Base-by-base conservation (phyloP, 2,797 vertebrate genomes). In the Leuciscus waleckii region DNA sequence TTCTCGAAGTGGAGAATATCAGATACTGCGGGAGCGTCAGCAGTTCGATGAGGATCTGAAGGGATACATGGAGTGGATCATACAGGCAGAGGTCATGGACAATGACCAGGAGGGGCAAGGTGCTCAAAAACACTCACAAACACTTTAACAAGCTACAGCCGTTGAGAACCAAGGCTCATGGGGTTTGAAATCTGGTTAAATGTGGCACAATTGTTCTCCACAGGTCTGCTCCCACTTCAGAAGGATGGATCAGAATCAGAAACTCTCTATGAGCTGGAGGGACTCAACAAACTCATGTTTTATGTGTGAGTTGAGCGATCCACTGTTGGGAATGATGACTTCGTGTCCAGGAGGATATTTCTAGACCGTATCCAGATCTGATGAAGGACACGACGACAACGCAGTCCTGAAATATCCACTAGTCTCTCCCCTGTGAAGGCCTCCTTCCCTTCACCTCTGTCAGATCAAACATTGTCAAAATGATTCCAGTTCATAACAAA, bases 11-110 rank as follows among this genome's bases (percentile, higher is more conserved):
- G 98, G 98, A 35, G 97, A 97, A 0, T 99, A 98, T 92, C 97
- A 98, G 87, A 96, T 96, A 90, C 93, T 98, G 37, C 92, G 97
- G 70, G 98, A 99, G 93, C 96, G 97, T 79, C 98, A 99, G 91
- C 97, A 97, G 91, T 93, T 99, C 87, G 98, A 99, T 79, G 98
- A 99, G 75, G 98, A 99, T 83, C 95, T 99, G 32, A 96, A 96
- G 67, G 98, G 98, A 21, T 99, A 99, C 86, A 97, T 99, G 96
- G 97, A 97, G 88, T 99, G 98, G 98, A 97, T 99, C 92, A 97
- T 95, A 1, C 97, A 99, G 16, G 98, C 97, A 3, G 98, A 99
- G 91, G 95, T 97, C 90, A 97, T 97, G 92, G 97, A 98, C 29
- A 95, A 94, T 1, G 96, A 97, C 4, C 93, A 94, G 86, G 95